A percentile compares a stretch with the other conserved stretches of the same genome.
These are phyloP conservation scores for Ctenochaetus hawaiiensis DNA, from an alignment of 2,797 vertebrate genomes.

Conservation along the genomic window DNA sequence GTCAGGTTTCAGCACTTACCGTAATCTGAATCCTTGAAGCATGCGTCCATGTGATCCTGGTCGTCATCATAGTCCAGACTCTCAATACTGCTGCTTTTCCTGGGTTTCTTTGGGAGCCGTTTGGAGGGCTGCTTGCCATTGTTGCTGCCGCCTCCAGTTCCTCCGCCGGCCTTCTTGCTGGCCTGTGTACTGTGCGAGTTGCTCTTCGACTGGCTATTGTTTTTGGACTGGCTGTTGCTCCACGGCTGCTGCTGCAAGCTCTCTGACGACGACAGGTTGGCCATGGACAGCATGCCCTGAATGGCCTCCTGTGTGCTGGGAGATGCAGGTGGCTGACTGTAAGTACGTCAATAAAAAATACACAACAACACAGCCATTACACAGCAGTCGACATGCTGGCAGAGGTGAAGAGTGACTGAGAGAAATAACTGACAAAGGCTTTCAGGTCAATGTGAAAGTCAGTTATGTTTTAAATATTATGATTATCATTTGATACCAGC, in stretches of 20 bases:
- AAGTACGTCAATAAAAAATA: slow-evolving; percentile 86
- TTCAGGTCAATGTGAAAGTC: background rate
- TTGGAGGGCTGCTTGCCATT: slow-evolving; percentile 88
- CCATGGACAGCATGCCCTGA: slow-evolving; percentile 99
- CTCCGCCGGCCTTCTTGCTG: slow-evolving; percentile 86
- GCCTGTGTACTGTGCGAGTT: slow-evolving; percentile 87
- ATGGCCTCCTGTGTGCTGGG: slow-evolving; percentile 99
- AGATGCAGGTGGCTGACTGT: slow-evolving; percentile 98
- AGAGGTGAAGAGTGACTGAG: slow-evolving; percentile 55
- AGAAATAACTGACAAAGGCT: slow-evolving; percentile 21
- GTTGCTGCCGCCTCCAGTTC: slow-evolving; percentile 55
- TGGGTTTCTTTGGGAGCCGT: slow-evolving; percentile 90
- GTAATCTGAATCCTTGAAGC: slow-evolving; percentile 98
- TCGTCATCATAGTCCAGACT: slow-evolving; percentile 95
- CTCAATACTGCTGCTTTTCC: slow-evolving; percentile 91
- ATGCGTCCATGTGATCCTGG: slow-evolving; percentile 97
- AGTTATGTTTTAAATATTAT: slow-evolving; percentile 1
- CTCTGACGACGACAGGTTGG: slow-evolving; percentile 97
- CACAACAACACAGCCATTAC: slow-evolving; percentile 82
- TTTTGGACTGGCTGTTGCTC: slow-evolving; percentile 92
- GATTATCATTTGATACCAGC: slow-evolving; percentile 15
- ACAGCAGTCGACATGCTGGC: slow-evolving; percentile 52
- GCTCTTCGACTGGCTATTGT: slow-evolving; percentile 89
- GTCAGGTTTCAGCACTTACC: slow-evolving; percentile 80
- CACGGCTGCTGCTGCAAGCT: slow-evolving; percentile 92